A percentile compares a stretch with the other conserved stretches of the same genome.
phyloP scores from a whole-genome alignment of 2,888 invertebrate species.

The Lasioglossum oenotherae region DNA sequence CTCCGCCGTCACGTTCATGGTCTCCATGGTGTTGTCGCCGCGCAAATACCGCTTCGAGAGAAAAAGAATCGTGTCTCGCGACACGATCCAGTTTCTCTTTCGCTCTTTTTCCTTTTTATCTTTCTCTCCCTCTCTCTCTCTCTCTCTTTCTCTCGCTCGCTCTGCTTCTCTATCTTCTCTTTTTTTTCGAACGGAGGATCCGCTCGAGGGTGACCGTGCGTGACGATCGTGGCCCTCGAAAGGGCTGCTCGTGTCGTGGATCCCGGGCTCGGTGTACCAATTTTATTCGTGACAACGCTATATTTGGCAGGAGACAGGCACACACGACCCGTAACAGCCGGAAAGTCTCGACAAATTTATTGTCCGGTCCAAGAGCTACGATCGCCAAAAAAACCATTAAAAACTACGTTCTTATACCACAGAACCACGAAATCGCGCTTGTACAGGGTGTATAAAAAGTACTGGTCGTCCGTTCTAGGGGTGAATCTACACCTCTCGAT shows the following conservation, averaged over 20 bases:
- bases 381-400: not conserved
- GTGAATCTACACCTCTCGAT: too few relatives aligned
- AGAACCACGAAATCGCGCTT: not conserved
- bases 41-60: constrained; percentile 59
- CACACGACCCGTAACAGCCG: constrained; percentile 45
- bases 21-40: constrained; percentile 56
- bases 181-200: constrained; percentile 12
- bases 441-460: too few relatives aligned
- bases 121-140: constrained; percentile 29
- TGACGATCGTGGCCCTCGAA: constrained; percentile 32
- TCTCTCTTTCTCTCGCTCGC: constrained; percentile 19
- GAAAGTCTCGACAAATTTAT: constrained; percentile 24
- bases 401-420: not conserved
- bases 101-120: not conserved
- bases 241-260: constrained; percentile 40
- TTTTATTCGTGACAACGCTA: constrained; percentile 27
- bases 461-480: too few relatives aligned
- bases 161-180: not conserved
- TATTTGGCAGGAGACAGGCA: constrained; percentile 41
- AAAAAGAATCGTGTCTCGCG: constrained; percentile 44
- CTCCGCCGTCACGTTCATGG: constrained; percentile 62
- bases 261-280: constrained; percentile 20
- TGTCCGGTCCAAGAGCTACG: not conserved
- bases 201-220: constrained; percentile 43
- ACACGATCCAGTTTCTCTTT: constrained; percentile 45